phyloP scores from a whole-genome alignment of 2,888 invertebrate species.

The Lysandra coridon region DNA sequence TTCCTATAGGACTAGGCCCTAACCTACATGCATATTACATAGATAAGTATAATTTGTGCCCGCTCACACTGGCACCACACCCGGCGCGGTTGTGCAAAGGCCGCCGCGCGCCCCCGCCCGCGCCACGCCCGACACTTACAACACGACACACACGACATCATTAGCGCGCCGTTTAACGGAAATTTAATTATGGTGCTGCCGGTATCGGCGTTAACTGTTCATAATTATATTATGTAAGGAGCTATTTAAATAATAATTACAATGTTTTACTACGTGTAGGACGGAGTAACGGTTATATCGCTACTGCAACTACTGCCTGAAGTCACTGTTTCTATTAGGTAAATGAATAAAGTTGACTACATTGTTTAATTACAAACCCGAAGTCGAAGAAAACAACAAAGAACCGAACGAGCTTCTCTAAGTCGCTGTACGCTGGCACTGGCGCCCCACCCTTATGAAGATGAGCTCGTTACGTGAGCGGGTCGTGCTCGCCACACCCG shows the following conservation, averaged over 20 bases:
- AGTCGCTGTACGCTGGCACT: conserved; percentile 34
- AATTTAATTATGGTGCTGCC: conserved; percentile 6
- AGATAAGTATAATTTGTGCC: not conserved
- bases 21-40: no score
- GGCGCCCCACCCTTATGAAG: not conserved
- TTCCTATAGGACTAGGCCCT: no score
- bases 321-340: no score
- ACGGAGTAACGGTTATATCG: not conserved
- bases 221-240: not conserved
- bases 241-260: not conserved
- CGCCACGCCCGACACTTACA: conserved; percentile 10
- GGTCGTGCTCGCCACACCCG: conserved; percentile 15
- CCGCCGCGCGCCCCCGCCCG: not conserved
- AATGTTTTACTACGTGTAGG: not conserved
- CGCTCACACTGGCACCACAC: not conserved
- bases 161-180: conserved; percentile 21
- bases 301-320: not conserved
- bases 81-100: not conserved
- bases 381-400: no score
- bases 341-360: no score
- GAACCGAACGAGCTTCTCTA: not conserved
- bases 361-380: no score
- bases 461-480: conserved; percentile 13
- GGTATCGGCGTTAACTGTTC: not conserved
- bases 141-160: conserved; percentile 22